Percentiles rank a stretch among this genome's conserved stretches.
Conservation (phyloP, 2,113 vertebrate species). For the Lipophrys pholis region DNA sequence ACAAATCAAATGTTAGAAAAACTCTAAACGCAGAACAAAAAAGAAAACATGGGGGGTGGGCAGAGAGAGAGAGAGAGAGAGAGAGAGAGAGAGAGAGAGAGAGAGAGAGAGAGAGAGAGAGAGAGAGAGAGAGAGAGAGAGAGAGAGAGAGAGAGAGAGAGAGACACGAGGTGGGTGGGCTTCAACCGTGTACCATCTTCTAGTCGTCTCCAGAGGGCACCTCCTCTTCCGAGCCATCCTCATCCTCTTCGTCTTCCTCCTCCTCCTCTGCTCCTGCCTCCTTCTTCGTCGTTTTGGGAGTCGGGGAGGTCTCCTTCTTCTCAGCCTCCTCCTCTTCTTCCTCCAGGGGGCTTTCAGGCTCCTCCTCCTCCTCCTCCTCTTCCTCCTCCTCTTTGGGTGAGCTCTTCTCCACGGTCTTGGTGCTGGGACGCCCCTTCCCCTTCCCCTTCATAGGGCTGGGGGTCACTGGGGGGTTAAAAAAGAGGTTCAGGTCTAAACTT, state of each 20-base stretch:
- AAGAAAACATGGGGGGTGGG: conserved; percentile 48
- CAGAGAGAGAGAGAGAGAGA: background rate
- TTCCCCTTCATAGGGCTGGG: conserved; percentile 98
- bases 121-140: conserved; percentile 56
- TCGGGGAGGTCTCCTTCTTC: conserved; percentile 88
- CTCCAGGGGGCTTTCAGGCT: conserved; percentile 88
- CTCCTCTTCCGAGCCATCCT: conserved; percentile 97
- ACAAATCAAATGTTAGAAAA: conserved; percentile 20
- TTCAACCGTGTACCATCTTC: conserved; percentile 64
- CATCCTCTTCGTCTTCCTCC: conserved; percentile 86
- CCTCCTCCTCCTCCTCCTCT: conserved; percentile 83
- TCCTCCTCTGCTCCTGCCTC: conserved; percentile 84
- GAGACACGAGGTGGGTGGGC: conserved; percentile 44
- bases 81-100: background rate
- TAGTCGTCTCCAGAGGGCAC: conserved; percentile 97
- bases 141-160: too few relatives aligned
- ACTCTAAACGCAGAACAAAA: conserved; percentile 62
- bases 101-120: conserved; percentile 64
- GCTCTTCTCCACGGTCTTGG: conserved; percentile 95
- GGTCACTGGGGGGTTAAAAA: conserved; percentile 80
- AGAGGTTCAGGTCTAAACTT: too few relatives aligned
- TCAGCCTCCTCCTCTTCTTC: conserved; percentile 84
- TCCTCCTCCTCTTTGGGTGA: conserved; percentile 94
- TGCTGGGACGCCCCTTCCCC: conserved; percentile 95
- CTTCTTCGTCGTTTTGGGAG: conserved; percentile 89